phyloP scores from a whole-genome alignment of 2,113 vertebrate genomes.

The Cathartes aura region DNA sequence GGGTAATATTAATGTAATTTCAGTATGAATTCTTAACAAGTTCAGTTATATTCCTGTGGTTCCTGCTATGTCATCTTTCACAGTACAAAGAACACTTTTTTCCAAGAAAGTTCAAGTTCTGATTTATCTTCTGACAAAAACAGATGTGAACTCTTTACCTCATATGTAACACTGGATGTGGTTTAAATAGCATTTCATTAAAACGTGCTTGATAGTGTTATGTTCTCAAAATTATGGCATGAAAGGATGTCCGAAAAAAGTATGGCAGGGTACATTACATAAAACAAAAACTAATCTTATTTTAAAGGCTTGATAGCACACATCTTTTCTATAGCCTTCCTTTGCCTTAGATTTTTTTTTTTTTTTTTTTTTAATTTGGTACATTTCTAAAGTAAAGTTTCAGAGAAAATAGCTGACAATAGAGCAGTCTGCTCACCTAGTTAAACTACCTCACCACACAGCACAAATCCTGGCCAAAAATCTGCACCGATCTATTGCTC shows the following conservation, averaged over 20 bases:
- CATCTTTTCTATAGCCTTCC: background rate
- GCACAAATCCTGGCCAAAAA: conserved; percentile 3
- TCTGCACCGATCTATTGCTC: background rate
- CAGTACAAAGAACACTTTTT: background rate
- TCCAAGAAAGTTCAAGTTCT: background rate
- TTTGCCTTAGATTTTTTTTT: background rate
- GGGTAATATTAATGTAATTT: background rate
- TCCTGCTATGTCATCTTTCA: background rate
- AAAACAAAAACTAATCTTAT: background rate
- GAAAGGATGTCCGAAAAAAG: background rate
- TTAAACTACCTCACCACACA: background rate
- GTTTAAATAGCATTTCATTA: background rate
- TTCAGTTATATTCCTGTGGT: background rate
- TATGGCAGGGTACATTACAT: background rate
- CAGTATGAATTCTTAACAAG: background rate
- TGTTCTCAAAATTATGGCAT: background rate
- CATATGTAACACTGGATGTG: background rate
- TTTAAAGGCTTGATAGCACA: background rate
- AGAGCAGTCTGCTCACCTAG: background rate
- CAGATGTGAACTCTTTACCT: background rate
- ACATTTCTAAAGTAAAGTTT: background rate
- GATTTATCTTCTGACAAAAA: background rate
- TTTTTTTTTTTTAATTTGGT: background rate
- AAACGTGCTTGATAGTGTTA: background rate
- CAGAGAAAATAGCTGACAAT: background rate